Conservation (phyloP, 2,888 invertebrate genomes). For the Colletes collaris region DNA sequence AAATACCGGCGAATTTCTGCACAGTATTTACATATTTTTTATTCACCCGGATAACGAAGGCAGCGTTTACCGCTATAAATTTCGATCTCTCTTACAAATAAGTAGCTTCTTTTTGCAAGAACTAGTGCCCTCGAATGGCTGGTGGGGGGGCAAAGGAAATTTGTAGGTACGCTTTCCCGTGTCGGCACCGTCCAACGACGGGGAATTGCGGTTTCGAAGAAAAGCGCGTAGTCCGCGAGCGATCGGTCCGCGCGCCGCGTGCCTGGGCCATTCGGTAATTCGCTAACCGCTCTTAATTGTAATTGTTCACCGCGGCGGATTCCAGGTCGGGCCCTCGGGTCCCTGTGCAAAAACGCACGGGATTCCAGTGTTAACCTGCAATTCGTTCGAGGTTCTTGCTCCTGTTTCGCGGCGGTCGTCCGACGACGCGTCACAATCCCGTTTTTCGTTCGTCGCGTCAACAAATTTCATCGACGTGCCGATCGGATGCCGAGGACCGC, state of each 20-base stretch:
- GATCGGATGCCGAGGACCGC: conserved; percentile 60
- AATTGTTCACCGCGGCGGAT: conserved; percentile 81
- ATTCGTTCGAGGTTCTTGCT: conserved; percentile 71
- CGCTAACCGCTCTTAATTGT: conserved; percentile 83
- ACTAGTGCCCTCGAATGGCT: no score
- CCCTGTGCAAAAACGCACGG: conserved; percentile 74
- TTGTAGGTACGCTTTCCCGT: conserved; percentile 25
- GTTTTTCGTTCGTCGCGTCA: conserved; percentile 74
- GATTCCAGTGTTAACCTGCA: conserved; percentile 81
- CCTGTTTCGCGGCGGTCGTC: not conserved
- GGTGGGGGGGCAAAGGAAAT: not conserved
- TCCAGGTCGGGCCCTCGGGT: conserved; percentile 73
- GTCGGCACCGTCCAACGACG: conserved; percentile 45
- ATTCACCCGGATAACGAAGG: no score
- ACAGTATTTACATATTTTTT: no score
- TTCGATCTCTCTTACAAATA: no score
- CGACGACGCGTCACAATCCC: conserved; percentile 74
- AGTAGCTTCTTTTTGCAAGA: no score
- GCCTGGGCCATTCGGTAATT: conserved; percentile 80
- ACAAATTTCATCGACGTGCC: conserved; percentile 78
- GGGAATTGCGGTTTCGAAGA: conserved; percentile 60
- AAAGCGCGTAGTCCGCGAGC: conserved; percentile 37
- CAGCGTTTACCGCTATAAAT: no score
- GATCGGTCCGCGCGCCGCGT: conserved; percentile 61
- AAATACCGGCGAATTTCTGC: no score